These are phyloP conservation scores for Neotoma lepida DNA, from an alignment of 2,113 vertebrate species.

Conservation along the genomic window DNA sequence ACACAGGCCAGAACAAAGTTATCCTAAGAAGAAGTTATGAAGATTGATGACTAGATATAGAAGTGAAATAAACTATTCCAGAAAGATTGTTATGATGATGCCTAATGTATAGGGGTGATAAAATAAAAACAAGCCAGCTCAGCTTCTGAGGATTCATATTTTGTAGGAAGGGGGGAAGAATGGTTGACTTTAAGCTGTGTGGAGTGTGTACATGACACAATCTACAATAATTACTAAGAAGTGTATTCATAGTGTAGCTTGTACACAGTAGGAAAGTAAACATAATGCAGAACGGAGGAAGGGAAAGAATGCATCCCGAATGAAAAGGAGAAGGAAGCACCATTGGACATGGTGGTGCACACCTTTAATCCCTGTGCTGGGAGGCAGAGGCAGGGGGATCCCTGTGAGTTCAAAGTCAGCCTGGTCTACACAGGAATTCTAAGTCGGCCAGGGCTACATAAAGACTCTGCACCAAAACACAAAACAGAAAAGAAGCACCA, in stretches of 20 bases:
- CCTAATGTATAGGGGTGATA: not conserved
- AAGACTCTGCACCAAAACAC: not conserved
- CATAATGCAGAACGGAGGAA: not conserved
- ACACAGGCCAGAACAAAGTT: not conserved
- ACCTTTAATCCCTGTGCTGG: not conserved
- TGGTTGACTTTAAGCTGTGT: not conserved
- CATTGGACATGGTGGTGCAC: not conserved
- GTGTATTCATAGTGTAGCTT: not conserved
- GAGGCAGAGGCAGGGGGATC: not conserved
- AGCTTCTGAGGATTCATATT: constrained; percentile 2
- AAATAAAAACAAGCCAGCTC: constrained; percentile 3
- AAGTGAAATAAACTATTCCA: not conserved
- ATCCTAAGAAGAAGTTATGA: not conserved
- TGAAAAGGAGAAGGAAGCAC: not conserved
- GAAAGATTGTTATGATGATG: not conserved
- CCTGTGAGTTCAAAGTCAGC: not conserved
- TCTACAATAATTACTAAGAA: not conserved
- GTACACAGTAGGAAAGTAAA: not conserved
- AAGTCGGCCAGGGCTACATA: not conserved
- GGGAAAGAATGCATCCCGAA: not conserved
- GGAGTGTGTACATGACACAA: not conserved
- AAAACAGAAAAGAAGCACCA: not conserved
- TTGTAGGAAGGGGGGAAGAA: not conserved
- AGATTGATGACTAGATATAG: not conserved
- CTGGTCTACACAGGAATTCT: not conserved